Evolutionary conservation across 1,140 invertebrate genomes (phyloP).

Genomic region (Caenorhabditis tropicalis): DNA sequence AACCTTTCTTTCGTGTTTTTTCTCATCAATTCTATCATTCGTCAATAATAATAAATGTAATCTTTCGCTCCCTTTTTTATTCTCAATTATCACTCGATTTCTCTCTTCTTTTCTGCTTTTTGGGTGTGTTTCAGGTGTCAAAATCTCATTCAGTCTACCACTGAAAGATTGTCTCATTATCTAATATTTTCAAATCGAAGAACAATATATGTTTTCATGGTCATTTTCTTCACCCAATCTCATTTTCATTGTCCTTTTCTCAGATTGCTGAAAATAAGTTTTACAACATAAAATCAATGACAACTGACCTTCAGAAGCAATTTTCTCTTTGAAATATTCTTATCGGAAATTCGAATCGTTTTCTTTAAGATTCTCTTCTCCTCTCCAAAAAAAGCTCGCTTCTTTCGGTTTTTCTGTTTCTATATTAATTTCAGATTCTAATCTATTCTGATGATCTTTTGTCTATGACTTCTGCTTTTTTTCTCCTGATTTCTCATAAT

Average conservation of each 20-base stretch:
- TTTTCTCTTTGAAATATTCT: not conserved
- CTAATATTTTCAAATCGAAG: not conserved
- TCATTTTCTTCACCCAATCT: not conserved
- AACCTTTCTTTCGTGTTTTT: not conserved
- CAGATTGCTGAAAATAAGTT: not conserved
- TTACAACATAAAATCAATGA: not conserved
- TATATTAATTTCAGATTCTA: not conserved
- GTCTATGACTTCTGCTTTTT: not conserved
- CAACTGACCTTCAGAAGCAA: not conserved
- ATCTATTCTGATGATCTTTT: not conserved
- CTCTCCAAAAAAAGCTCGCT: not conserved
- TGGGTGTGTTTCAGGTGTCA: not conserved
- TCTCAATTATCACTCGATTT: not conserved
- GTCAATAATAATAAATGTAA: not conserved
- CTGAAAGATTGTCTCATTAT: not conserved
- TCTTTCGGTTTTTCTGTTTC: not conserved
- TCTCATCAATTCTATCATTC: not conserved
- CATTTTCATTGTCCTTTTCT: not conserved
- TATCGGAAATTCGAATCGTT: not conserved
- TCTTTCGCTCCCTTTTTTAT: not conserved
- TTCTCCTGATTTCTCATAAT: not conserved
- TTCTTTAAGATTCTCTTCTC: not conserved
- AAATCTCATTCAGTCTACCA: not conserved
- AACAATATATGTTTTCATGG: slow-evolving; percentile 17
- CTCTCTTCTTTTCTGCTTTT: not conserved